A percentile compares a stretch with the other conserved stretches of the same genome.
phyloP scores from a whole-genome alignment of 1,140 invertebrate genomes.

The Zaprionus inermis region DNA sequence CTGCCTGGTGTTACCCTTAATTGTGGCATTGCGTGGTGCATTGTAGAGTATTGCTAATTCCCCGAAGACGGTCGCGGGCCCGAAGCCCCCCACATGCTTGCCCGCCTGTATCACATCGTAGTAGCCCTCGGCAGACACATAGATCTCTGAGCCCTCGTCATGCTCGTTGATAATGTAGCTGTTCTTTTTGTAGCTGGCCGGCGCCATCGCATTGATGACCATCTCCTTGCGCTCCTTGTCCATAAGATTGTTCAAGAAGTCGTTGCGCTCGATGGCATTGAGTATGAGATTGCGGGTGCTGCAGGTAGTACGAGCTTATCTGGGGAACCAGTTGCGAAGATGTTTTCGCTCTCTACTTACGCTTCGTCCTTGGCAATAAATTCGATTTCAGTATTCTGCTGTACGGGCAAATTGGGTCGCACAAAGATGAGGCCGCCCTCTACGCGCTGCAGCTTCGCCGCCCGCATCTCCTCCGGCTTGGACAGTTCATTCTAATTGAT shows the following conservation, averaged over 20 bases:
- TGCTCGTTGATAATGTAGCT: slow-evolving; percentile 95
- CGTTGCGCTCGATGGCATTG: slow-evolving; percentile 91
- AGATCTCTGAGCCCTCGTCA: slow-evolving; percentile 91
- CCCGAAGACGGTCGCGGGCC: slow-evolving; percentile 94
- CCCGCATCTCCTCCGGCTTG: slow-evolving; percentile 37
- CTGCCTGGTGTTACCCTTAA: slow-evolving; percentile 87
- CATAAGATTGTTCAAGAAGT: slow-evolving; percentile 95
- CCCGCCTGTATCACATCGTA: slow-evolving; percentile 94
- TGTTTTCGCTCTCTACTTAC: slow-evolving; percentile 60
- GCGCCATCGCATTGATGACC: slow-evolving; percentile 96
- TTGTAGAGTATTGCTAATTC: slow-evolving; percentile 97
- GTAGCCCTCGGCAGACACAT: slow-evolving; percentile 92
- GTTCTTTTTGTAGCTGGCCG: slow-evolving; percentile 89
- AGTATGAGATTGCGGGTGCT: slow-evolving; percentile 86
- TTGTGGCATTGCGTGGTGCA: slow-evolving; percentile 94
- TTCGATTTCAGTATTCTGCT: slow-evolving; percentile 74
- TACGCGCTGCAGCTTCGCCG: slow-evolving; percentile 65
- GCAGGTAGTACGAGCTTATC: background rate
- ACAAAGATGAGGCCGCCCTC: slow-evolving; percentile 79
- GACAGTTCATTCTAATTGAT: slow-evolving; percentile 62
- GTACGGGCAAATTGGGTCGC: slow-evolving; percentile 75
- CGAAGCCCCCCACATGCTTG: slow-evolving; percentile 91
- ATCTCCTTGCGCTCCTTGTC: slow-evolving; percentile 92
- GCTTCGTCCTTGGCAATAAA: slow-evolving; percentile 81
- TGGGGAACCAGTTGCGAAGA: slow-evolving; percentile 37